A percentile compares a stretch with the other conserved stretches of the same genome.
phyloP scores from a whole-genome alignment of 1,140 invertebrate species.

The Kradibia gibbosae region DNA sequence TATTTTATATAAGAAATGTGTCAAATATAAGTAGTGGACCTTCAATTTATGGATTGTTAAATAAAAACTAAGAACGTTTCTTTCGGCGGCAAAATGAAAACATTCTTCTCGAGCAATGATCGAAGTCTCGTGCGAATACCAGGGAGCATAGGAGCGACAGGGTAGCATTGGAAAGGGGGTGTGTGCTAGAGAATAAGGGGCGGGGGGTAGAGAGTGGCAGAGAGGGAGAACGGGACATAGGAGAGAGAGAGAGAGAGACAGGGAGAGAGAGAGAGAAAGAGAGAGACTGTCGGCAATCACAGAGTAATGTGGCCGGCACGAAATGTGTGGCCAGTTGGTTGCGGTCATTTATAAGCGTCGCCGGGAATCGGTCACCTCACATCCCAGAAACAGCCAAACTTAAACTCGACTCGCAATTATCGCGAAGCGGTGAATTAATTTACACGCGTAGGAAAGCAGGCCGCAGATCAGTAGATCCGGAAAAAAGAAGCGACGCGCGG shows the following conservation, averaged over 20 bases:
- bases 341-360: slow-evolving; percentile 63
- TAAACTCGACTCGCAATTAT: slow-evolving; percentile 52
- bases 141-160: neutral
- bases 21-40: slow-evolving; percentile 9
- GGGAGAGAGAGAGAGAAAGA: slow-evolving; percentile 34
- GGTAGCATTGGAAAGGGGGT: neutral
- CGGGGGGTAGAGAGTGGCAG: slow-evolving; percentile 26
- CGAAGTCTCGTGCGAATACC: neutral
- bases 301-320: slow-evolving; percentile 65
- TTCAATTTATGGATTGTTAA: slow-evolving; percentile 7
- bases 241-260: slow-evolving; percentile 51
- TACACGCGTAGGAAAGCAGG: slow-evolving; percentile 53
- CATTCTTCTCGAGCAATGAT: slow-evolving; percentile 23
- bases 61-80: slow-evolving; percentile 14
- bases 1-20: neutral
- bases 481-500: slow-evolving; percentile 58
- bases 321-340: slow-evolving; percentile 67
- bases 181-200: neutral
- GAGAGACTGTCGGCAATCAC: slow-evolving; percentile 66
- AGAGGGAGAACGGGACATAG: too few species aligned
- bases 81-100: slow-evolving; percentile 31
- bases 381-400: slow-evolving; percentile 50
- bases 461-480: slow-evolving; percentile 57
- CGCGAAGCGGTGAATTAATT: slow-evolving; percentile 40
- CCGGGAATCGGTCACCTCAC: slow-evolving; percentile 45